These are phyloP conservation scores for Peucedramus taeniatus DNA, from an alignment of 2,113 vertebrate genomes.

Conservation along the genomic window DNA sequence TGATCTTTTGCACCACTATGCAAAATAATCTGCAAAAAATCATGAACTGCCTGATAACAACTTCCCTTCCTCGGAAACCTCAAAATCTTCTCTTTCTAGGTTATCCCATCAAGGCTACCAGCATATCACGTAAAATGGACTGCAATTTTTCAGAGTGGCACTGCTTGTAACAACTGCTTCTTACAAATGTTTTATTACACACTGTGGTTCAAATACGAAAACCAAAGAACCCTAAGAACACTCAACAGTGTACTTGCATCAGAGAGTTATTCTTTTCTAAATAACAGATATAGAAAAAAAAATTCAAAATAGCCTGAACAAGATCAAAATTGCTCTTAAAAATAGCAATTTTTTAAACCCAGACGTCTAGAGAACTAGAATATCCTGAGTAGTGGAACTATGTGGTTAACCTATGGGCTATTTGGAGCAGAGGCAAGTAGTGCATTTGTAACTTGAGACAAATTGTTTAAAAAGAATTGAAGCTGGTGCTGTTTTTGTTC, in stretches of 20 bases:
- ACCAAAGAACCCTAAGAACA: background rate
- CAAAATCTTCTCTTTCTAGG: background rate
- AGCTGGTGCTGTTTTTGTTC: background rate
- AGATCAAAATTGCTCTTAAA: background rate
- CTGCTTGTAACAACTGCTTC: background rate
- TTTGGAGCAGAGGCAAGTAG: background rate
- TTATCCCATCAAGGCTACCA: background rate
- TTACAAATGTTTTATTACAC: background rate
- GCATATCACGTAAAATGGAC: background rate
- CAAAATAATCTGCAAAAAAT: background rate
- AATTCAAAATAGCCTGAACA: background rate
- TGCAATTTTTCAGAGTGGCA: background rate
- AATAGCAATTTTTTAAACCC: background rate
- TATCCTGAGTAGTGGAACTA: background rate
- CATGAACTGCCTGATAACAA: background rate
- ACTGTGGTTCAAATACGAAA: background rate
- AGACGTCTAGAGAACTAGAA: background rate
- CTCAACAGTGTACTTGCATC: background rate
- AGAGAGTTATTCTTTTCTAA: background rate
- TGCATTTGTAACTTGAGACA: background rate
- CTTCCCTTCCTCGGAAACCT: background rate
- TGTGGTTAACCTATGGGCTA: background rate
- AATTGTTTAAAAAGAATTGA: background rate
- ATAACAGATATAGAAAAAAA: background rate
- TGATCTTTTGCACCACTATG: background rate